Evolutionary conservation across 1,140 invertebrate species (phyloP), one percentile per base, ranked within the genome.

Genomic region (Trachymyrmex septentrionalis): DNA sequence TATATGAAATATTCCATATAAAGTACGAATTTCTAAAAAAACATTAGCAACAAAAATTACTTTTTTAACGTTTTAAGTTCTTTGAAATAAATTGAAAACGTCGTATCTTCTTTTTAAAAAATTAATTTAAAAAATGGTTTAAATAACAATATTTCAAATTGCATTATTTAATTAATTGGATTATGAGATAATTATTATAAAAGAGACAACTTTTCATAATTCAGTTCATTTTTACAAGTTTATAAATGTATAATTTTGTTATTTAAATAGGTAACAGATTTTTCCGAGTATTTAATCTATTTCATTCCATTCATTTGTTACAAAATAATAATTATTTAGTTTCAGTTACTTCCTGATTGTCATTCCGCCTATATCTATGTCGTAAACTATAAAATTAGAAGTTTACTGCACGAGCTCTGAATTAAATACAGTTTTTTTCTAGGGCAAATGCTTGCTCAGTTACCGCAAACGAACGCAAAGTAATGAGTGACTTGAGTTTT

Each of bases 391-490:
- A 19, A 73, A 30, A 72, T 34, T 72, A 9, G 19, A 55, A 72
- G 27, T 57, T 55, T 34, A 57, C 21, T 57, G 50, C 27, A 57
- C 30, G 50, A 73, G 12, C 19, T 12, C n/a, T n/a, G 71, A 27
- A 27, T 71, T 71, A 72, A n/a, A 34, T 55, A 27, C 69, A 72
- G 1, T 21, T 55, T 50, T 30, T 72, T 72, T 38, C 30, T 57
- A 30, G 50, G 50, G 27, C 27, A 73, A 73, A 73, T 57, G 55
- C 27, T 1, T 0, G 50, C 3, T 16, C 16, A 72, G 16, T 4
- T 73, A 34, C 50, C 27, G 44, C 30, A 73, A 73, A 73, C 50
- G 50, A 73, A 73, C 27, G n/a, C 50, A 4, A 73, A 73, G 10
- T 24, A 57, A 34, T 30, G 50, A 55, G 50, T 21, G 27, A 73